Conservation (phyloP, 2,113 vertebrate genomes). For the Tautogolabrus adspersus region DNA sequence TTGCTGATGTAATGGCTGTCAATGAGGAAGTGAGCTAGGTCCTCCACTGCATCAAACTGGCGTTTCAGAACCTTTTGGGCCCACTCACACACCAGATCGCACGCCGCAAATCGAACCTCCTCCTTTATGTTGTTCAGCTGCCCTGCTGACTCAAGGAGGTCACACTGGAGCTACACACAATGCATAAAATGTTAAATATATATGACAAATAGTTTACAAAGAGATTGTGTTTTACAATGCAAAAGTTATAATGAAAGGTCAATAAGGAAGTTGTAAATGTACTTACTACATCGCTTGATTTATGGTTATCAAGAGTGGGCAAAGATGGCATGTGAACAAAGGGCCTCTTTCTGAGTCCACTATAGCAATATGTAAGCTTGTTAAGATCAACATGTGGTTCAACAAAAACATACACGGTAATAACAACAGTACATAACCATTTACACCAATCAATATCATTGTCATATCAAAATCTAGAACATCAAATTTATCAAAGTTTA, state of each 20-base stretch:
- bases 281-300: constrained; percentile 93
- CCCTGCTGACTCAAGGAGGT: constrained; percentile 88
- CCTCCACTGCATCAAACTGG: constrained; percentile 94
- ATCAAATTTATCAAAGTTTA: too few relatives aligned
- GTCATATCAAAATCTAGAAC: too few relatives aligned
- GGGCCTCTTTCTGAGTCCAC: constrained; percentile 97
- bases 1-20: constrained; percentile 98
- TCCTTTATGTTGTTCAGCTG: constrained; percentile 92
- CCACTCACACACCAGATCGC: constrained; percentile 98
- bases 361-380: constrained; percentile 95
- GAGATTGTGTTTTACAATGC: too few relatives aligned
- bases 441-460: too few relatives aligned
- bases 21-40: constrained; percentile 96
- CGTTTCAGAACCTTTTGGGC: constrained; percentile 98
- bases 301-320: constrained; percentile 94
- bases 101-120: constrained; percentile 93
- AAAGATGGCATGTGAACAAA: constrained; percentile 97
- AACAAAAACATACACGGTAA: neutral
- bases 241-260: too few relatives aligned
- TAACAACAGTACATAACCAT: neutral
- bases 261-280: neutral
- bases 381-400: constrained; percentile 84
- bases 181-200: neutral
- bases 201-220: neutral
- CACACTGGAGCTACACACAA: constrained; percentile 84